phyloP scores from a whole-genome alignment of 2,888 invertebrate species.

The Phortica okadai region DNA sequence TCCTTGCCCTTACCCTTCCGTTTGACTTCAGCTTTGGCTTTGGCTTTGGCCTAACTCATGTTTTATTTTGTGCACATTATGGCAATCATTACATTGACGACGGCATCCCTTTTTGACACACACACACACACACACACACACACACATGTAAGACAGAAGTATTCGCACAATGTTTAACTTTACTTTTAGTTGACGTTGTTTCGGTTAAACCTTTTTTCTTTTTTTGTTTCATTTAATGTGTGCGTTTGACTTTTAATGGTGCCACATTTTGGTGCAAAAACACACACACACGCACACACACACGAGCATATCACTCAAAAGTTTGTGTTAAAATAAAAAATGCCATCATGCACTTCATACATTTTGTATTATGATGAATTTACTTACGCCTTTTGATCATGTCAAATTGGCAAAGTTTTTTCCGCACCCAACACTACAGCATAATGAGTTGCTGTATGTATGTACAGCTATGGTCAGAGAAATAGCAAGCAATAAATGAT shows the following conservation, averaged over 20 bases:
- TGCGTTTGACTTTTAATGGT: conserved; percentile 11
- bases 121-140: not conserved
- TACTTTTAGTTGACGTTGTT: not conserved
- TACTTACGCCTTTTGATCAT: no score
- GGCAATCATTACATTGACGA: conserved; percentile 57
- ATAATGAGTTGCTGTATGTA: no score
- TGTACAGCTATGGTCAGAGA: no score
- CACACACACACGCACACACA: conserved; percentile 24
- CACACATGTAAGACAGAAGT: no score
- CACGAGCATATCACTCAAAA: not conserved
- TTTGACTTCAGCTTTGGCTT: conserved; percentile 25
- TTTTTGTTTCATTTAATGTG: conserved; percentile 18
- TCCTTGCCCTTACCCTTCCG: not conserved
- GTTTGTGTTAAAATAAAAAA: not conserved
- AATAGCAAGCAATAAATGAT: no score
- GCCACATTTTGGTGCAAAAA: conserved; percentile 10
- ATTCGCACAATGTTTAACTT: not conserved
- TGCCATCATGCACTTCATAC: not conserved
- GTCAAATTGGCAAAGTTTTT: no score
- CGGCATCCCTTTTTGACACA: conserved; percentile 16
- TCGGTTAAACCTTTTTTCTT: not conserved
- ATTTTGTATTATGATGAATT: conserved; percentile 28
- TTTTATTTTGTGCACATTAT: conserved; percentile 62
- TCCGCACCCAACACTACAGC: no score
- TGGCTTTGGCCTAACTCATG: conserved; percentile 44